These are phyloP conservation scores for Haemorhous mexicanus DNA, from an alignment of 2,113 vertebrate species.

Conservation along the genomic window DNA sequence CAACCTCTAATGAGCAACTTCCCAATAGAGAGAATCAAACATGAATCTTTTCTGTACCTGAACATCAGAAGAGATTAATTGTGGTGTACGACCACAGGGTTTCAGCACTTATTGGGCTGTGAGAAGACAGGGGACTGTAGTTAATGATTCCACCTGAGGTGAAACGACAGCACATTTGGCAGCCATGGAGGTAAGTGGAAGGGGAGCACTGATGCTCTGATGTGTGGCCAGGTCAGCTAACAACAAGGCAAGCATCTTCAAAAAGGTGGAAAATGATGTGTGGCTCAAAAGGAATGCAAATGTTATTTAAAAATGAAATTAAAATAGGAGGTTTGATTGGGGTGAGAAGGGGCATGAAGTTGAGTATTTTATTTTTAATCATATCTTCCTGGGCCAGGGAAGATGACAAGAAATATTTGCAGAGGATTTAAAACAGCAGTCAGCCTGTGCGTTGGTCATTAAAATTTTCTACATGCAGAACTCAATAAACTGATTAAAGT, in stretches of 20 bases:
- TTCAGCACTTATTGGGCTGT: constrained; percentile 2
- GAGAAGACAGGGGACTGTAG: background rate
- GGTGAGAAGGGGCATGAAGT: background rate
- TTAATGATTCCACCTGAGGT: constrained; percentile 33
- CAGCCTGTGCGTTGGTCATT: background rate
- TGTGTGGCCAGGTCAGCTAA: background rate
- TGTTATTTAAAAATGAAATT: background rate
- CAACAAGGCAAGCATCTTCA: background rate
- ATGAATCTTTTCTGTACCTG: background rate
- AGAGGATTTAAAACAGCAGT: background rate
- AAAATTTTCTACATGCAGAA: background rate
- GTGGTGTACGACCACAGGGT: background rate
- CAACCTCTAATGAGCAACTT: constrained; percentile 22
- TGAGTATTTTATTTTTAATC: background rate
- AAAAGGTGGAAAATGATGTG: background rate
- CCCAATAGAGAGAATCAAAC: constrained; percentile 4
- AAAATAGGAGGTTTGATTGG: background rate
- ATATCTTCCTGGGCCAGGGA: background rate
- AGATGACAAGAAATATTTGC: background rate
- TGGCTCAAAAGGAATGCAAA: background rate
- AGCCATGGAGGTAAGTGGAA: background rate
- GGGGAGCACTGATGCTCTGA: background rate
- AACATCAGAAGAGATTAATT: constrained; percentile 28
- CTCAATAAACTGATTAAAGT: background rate
- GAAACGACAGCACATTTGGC: background rate